phyloP scores from a whole-genome alignment of 2,113 vertebrate species.

The Alectura lathami region DNA sequence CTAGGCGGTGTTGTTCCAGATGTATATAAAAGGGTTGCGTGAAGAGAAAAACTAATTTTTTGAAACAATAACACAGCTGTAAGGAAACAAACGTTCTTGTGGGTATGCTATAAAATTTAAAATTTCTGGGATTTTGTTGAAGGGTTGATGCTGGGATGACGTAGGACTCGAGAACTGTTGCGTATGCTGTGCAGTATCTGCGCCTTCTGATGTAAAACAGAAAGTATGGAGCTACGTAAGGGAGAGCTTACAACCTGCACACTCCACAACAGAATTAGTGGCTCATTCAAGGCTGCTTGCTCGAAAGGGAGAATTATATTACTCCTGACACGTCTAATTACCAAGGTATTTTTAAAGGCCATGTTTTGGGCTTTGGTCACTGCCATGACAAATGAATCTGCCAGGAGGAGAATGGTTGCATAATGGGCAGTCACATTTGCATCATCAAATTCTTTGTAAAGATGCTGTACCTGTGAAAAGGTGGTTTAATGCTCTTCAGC shows the following conservation, averaged over 20 bases:
- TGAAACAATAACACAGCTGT: not conserved
- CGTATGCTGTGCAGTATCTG: not conserved
- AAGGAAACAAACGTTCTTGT: not conserved
- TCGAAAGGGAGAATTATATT: not conserved
- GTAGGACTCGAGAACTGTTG: not conserved
- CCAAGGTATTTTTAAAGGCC: not conserved
- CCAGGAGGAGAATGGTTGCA: not conserved
- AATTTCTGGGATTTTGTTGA: not conserved
- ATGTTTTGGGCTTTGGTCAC: not conserved
- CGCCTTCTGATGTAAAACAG: not conserved
- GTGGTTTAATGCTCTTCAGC: not conserved
- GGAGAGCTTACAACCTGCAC: not conserved
- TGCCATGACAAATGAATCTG: not conserved
- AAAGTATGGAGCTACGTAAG: not conserved
- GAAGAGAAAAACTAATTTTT: not conserved
- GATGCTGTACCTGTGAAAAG: not conserved
- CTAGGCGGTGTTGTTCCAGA: not conserved
- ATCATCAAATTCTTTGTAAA: not conserved
- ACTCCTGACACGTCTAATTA: too few relatives aligned
- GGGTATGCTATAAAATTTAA: not conserved
- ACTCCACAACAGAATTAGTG: not conserved
- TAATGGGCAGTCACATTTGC: not conserved
- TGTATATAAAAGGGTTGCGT: not conserved
- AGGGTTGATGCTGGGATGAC: not conserved
- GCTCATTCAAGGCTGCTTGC: not conserved